phyloP scores from a whole-genome alignment of 92 coral and sea anemone species.

The Bergia sp. region DNA sequence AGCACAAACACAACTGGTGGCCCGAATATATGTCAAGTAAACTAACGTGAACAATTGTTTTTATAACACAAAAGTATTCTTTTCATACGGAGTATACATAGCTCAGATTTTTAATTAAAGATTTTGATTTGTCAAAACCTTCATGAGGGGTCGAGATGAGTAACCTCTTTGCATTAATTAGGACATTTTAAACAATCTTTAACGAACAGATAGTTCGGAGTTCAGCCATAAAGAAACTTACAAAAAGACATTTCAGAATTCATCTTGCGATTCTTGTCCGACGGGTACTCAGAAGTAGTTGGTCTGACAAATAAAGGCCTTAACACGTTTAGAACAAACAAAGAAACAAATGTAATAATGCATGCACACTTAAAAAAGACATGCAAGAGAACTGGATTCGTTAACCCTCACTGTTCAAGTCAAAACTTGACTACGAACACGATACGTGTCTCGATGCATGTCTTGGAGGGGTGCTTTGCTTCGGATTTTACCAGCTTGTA shows the following conservation, averaged over 20 bases:
- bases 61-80: slow-evolving; percentile 73
- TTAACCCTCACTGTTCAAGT: not conserved
- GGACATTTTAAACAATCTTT: not conserved
- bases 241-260: not conserved
- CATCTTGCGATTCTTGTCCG: not conserved
- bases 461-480: not conserved
- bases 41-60: slow-evolving; percentile 79
- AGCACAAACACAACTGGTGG: slow-evolving; percentile 88
- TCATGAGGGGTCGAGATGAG: slow-evolving; percentile 39
- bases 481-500: not conserved
- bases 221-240: not conserved
- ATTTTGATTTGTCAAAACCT: slow-evolving; percentile 74
- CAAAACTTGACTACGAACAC: not conserved
- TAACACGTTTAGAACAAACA: not conserved
- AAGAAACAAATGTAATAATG: not conserved
- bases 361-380: not conserved
- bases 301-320: not conserved
- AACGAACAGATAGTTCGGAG: slow-evolving; percentile 13
- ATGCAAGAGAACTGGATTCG: not conserved
- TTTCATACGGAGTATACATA: slow-evolving; percentile 73
- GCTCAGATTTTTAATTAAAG: slow-evolving; percentile 79
- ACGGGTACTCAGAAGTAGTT: not conserved
- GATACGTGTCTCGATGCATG: too few relatives aligned
- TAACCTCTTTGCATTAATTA: slow-evolving; percentile 35
- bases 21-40: slow-evolving; percentile 63